Evolutionary conservation across 2,888 invertebrate species (phyloP), one percentile per base, ranked within the genome.

Genomic region (Hedychridium roseum): DNA sequence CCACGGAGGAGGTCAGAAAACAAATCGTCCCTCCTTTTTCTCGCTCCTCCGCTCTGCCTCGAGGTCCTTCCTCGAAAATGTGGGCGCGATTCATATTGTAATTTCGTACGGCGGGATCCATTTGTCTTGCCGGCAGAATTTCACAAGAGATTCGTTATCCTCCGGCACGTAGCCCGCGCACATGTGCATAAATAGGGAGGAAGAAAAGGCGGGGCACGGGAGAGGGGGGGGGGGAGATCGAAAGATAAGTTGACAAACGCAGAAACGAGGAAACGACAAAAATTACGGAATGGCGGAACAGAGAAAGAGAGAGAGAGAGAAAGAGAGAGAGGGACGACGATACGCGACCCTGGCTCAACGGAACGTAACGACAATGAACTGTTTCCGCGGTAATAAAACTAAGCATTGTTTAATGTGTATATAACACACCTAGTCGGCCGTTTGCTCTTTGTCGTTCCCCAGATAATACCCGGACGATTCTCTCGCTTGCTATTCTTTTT

Each of bases 1-100:
- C n/a, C n/a, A n/a, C n/a, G n/a, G 11, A 28, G 11, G 30, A 28
- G 11, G 11, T 9, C 30, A 7, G 11, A 12, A 28, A 28, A 28
- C 30, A 28, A 28, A 28, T 28, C 30, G 30, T n/a, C 30, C 30
- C 11, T 28, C 30, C 11, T n/a, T 11, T 28, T 12, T 4, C 3
- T n/a, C 30, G 3, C 11, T 28, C 11, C 11, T 28, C 6, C 9
- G 5, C 11, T n/a, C n/a, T n/a, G 5, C 30, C 30, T 28, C 11
- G n/a, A 12, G 11, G 30, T 28, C 30, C 30, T 28, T 28, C 30
- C 11, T 5, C 5, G 11, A 53, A 53, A 44, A 55, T 32, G 50
- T 51, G 50, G 51, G 57, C 58, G 50, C 60, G 63, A 63, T 63
- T 63, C 64, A 53, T 64, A 63, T 63, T 64, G 50, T 64, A 60